Conservation (phyloP, 2,888 invertebrate genomes). For the Patella depressa region DNA sequence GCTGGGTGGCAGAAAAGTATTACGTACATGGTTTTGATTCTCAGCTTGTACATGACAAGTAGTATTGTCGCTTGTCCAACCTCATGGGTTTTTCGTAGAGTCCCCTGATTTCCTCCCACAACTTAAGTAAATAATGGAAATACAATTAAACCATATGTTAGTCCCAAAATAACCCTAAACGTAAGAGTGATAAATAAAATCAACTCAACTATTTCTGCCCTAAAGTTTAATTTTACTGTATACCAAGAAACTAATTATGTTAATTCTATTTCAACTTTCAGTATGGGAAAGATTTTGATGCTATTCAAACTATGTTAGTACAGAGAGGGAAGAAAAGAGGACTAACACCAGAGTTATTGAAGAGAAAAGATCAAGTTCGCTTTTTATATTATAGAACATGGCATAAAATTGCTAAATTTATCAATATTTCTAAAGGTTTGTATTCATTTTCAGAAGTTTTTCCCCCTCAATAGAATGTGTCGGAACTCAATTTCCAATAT, state of each 20-base stretch:
- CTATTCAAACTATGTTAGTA: conserved; percentile 87
- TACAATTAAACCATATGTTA: no score
- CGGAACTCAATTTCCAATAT: no score
- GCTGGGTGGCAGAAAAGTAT: no score
- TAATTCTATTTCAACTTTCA: conserved; percentile 38
- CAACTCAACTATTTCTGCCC: neutral
- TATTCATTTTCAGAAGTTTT: neutral
- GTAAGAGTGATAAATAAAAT: neutral
- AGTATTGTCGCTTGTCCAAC: no score
- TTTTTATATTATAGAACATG: conserved; percentile 95
- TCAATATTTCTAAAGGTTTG: neutral
- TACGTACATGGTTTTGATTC: neutral
- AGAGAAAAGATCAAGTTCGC: conserved; percentile 94
- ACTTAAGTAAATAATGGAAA: no score
- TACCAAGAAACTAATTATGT: neutral
- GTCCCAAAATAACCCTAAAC: neutral
- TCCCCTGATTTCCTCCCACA: no score
- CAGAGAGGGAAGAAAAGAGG: conserved; percentile 88
- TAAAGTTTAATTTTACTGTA: neutral
- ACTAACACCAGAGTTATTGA: conserved; percentile 75
- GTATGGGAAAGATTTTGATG: conserved; percentile 95
- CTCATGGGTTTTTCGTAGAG: no score
- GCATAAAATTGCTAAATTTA: conserved; percentile 91
- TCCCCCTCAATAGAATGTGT: no score
- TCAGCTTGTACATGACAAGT: no score